phyloP scores from a whole-genome alignment of 2,113 vertebrate species.

The Thamnophis sirtalis region DNA sequence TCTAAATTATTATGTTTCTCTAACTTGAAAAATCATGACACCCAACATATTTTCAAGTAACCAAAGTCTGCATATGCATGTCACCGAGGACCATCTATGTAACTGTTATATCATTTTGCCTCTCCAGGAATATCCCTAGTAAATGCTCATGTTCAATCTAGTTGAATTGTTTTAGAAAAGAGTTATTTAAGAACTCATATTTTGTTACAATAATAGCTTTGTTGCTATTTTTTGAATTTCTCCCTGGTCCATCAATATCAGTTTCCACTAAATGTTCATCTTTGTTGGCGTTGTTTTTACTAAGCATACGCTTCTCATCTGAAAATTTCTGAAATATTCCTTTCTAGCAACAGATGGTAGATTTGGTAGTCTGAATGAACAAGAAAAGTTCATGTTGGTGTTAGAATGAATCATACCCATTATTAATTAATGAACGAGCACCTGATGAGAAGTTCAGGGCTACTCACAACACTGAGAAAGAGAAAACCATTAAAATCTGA shows the following conservation, averaged over 20 bases:
- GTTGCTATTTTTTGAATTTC: not conserved
- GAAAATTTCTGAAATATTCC: not conserved
- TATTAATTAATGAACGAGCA: conserved; percentile 29
- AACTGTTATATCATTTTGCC: not conserved
- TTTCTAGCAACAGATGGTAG: conserved; percentile 8
- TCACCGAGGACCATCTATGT: not conserved
- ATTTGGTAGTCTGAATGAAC: not conserved
- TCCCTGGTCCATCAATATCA: not conserved
- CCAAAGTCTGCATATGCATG: not conserved
- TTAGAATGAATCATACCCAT: conserved; percentile 12
- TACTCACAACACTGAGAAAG: not conserved
- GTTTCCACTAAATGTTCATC: not conserved
- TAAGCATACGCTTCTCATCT: not conserved
- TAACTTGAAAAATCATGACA: not conserved
- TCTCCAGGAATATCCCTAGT: not conserved
- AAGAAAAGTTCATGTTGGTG: conserved; percentile 6
- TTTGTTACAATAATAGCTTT: not conserved
- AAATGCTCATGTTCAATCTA: not conserved
- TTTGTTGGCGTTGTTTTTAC: not conserved
- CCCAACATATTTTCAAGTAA: not conserved
- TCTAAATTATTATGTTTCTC: too few species aligned
- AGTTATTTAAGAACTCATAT: not conserved
- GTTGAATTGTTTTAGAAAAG: not conserved
- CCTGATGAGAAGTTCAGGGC: conserved; percentile 15
- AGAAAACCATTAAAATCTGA: conserved; percentile 2